phyloP scores from a whole-genome alignment of 2,797 vertebrate genomes.

The Chloroceryle amazona region DNA sequence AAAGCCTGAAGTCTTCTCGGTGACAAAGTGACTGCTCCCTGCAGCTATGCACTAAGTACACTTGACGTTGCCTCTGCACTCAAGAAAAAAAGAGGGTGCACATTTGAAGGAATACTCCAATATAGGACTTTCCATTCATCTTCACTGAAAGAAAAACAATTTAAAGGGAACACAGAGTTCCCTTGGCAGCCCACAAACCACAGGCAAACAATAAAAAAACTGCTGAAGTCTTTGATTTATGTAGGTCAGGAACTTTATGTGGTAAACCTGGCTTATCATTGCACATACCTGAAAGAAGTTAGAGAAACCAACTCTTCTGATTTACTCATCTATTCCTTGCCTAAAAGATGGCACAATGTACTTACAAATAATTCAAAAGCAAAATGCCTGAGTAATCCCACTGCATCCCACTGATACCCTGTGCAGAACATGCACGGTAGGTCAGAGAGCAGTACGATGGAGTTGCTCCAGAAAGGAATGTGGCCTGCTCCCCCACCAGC shows the following conservation, averaged over 20 bases:
- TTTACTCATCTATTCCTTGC: neutral
- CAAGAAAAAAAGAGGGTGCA: neutral
- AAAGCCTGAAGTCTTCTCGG: neutral
- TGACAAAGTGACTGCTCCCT: neutral
- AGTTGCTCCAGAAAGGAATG: neutral
- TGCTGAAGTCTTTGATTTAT: neutral
- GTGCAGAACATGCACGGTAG: neutral
- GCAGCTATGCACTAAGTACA: neutral
- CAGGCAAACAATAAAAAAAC: neutral
- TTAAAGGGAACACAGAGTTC: neutral
- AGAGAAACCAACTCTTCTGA: neutral
- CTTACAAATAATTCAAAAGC: neutral
- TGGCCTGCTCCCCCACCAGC: neutral
- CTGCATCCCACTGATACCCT: neutral
- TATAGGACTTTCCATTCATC: neutral
- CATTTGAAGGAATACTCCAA: neutral
- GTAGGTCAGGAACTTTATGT: neutral
- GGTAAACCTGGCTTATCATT: neutral
- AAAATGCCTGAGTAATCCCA: neutral
- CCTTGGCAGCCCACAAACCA: neutral
- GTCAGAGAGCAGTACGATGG: neutral
- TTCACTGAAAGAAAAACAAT: neutral
- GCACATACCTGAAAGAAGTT: neutral
- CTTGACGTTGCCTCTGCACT: neutral
- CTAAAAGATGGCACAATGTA: neutral